Evolutionary conservation across 2,888 invertebrate species (phyloP), one percentile per base, ranked within the genome.

Genomic region (Mythimna impura): DNA sequence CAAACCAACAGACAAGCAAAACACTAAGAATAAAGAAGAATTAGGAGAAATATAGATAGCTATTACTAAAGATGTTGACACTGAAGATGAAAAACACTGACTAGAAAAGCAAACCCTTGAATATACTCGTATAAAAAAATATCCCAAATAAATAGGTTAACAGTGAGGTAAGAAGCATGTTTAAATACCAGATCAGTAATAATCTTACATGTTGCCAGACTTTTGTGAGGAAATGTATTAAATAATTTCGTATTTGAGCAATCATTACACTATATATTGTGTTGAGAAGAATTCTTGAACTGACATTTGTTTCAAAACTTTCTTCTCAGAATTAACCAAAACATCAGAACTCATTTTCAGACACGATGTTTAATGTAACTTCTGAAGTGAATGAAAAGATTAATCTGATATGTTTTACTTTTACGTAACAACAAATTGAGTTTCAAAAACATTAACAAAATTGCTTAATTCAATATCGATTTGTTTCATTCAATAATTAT

Each of bases 231-330:
- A 82, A 63, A 72, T 64, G 8, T 25, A 10, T 52, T 20, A 57
- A 69, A 72, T 36, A 22, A 47, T 47, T 60, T 64, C 52, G n/a
- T 77, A 54, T 73, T 34, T 61, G 14, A 55, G 64, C 30, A 10
- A 30, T 52, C 78, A 72, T 64, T 47, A 64, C 43, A 50, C 34
- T 55, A 69, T 63, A n/a, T n/a, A n/a, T 57, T 57, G 72, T 67
- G 20, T 69, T 63, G 50, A 73, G 47, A 78, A 3, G 25, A 70
- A 82, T 67, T 78, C n/a, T 22, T 61, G 25, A 65, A 67, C 61
- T 62, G 60, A 50, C 10, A 20, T 22, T 62, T 69, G 52, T 81
- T 78, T 58, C 54, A 40, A 78, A 82, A 73, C 61, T 69, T 25
- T 34, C 52, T 43, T 22, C 22, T 43, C 10, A 22, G 6, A 2